Evolutionary conservation across 2,888 invertebrate genomes (phyloP).

Genomic region (Disparrhopalites patrizii): DNA sequence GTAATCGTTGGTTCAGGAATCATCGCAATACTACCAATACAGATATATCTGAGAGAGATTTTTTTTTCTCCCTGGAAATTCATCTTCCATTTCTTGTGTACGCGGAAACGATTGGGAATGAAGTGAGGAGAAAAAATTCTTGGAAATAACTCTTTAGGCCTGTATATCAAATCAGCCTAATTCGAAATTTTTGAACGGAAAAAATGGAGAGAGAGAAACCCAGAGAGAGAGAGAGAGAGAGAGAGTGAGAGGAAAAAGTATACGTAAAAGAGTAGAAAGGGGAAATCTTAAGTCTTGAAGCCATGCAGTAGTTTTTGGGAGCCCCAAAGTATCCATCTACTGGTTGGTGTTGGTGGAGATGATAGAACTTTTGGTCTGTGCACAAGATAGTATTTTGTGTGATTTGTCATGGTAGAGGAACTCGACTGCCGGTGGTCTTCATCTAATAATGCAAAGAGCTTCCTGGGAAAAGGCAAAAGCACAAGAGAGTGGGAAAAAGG

Average conservation of each 20-base stretch:
- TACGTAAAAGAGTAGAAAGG: background rate
- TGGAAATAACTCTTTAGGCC: conserved; percentile 12
- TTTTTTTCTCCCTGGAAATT: background rate
- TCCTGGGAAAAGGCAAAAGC: conserved; percentile 8
- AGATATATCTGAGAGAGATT: background rate
- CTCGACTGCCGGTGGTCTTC: conserved; percentile 27
- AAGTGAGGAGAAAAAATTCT: conserved; percentile 2
- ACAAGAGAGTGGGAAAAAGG: conserved; percentile 16
- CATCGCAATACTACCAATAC: too few relatives aligned
- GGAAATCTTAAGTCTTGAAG: background rate
- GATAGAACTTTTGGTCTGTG: conserved; percentile 12
- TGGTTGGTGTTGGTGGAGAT: conserved; percentile 6
- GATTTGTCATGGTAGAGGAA: conserved; percentile 27
- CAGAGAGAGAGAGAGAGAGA: background rate
- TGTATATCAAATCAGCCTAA: conserved; percentile 22
- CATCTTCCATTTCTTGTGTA: background rate
- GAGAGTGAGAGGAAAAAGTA: background rate
- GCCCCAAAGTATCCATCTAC: too few relatives aligned
- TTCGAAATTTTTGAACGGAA: conserved; percentile 14
- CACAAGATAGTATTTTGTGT: conserved; percentile 16
- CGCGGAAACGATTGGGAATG: background rate
- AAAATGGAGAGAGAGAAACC: background rate
- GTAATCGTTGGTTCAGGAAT: too few relatives aligned
- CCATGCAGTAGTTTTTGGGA: too few relatives aligned
- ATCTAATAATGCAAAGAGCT: conserved; percentile 18